phyloP scores from a whole-genome alignment of 2,797 vertebrate genomes.

The Sebastes ruberrimus region DNA sequence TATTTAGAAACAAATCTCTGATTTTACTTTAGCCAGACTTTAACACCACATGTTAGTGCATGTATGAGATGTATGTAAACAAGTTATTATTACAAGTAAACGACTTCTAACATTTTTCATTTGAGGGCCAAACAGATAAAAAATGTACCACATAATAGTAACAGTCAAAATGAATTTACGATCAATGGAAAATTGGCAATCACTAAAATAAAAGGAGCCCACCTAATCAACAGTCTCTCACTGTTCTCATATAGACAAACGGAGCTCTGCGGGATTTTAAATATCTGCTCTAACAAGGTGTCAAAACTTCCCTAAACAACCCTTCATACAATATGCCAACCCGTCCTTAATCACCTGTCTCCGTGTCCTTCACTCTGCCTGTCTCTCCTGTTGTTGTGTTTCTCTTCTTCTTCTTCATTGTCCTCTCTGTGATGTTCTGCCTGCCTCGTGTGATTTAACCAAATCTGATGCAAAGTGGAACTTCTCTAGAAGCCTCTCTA shows the following conservation, averaged over 20 bases:
- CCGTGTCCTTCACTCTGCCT: not conserved
- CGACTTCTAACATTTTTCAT: not conserved
- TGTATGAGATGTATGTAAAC: not conserved
- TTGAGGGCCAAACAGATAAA: not conserved
- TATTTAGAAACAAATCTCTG: no score
- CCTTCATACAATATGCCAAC: not conserved
- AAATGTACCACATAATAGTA: not conserved
- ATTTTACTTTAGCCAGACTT: no score
- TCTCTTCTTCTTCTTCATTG: not conserved
- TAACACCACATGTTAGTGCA: not conserved
- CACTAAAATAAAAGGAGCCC: not conserved
- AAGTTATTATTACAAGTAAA: not conserved
- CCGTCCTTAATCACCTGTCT: not conserved
- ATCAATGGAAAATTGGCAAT: not conserved
- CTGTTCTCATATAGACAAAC: not conserved
- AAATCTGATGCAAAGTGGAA: slow-evolving; percentile 25
- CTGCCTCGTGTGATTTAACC: slow-evolving; percentile 15
- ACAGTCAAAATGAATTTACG: not conserved
- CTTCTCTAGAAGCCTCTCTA: slow-evolving; percentile 18
- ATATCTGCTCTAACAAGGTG: not conserved
- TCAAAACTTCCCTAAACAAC: not conserved
- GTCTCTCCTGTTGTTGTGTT: not conserved
- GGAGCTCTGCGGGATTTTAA: not conserved
- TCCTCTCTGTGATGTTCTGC: not conserved
- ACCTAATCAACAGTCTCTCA: not conserved